A percentile compares a stretch with the other conserved stretches of the same genome.
Conservation (phyloP, 2,888 invertebrate species). For the Asteroscopus sphinx region DNA sequence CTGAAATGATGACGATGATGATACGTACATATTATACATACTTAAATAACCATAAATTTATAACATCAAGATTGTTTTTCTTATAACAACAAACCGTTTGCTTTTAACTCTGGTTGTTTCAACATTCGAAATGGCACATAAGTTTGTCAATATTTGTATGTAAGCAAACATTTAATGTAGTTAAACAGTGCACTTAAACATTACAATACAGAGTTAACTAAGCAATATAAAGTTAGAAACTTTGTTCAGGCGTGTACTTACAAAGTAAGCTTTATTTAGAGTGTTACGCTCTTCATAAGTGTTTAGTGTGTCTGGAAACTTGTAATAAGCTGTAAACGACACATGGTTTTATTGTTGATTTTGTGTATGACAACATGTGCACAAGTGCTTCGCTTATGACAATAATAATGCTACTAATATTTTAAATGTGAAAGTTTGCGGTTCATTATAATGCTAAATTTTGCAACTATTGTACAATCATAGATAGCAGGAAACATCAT, state of each 20-base stretch:
- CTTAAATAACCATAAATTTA: no score
- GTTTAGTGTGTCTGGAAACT: slow-evolving; percentile 2
- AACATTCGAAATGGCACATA: not conserved
- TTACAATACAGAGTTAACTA: slow-evolving; percentile 9
- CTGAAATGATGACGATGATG: no score
- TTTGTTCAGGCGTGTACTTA: slow-evolving; percentile 5
- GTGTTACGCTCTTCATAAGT: slow-evolving; percentile 5
- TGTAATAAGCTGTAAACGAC: not conserved
- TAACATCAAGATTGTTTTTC: no score
- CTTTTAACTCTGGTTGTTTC: no score
- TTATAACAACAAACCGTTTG: no score
- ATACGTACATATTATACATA: no score
- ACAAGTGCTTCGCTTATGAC: no score
- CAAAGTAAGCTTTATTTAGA: slow-evolving; percentile 13
- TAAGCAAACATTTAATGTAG: slow-evolving; percentile 3
- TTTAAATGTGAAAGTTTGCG: no score
- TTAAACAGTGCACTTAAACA: slow-evolving; percentile 5
- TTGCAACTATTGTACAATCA: no score
- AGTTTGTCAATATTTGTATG: not conserved
- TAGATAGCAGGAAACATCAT: no score
- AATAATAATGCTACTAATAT: no score
- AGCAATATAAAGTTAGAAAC: slow-evolving; percentile 13
- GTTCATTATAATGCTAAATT: no score
- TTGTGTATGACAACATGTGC: not conserved
- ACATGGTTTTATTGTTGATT: not conserved